Percentiles rank a stretch among this genome's conserved stretches.
Conservation (phyloP, 2,888 invertebrate species). For the Masnerella sp. region DNA sequence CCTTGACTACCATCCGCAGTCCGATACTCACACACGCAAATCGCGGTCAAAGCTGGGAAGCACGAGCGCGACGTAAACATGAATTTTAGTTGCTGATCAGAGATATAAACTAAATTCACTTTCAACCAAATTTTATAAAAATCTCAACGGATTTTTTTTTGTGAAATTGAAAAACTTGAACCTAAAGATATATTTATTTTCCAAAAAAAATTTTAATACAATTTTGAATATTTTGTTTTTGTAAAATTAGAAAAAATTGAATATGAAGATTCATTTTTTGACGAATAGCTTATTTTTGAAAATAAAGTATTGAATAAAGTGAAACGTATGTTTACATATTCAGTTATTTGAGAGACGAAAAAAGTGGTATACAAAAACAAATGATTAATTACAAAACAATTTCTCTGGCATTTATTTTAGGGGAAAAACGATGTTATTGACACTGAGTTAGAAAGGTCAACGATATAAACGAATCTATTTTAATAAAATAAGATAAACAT, state of each 20-base stretch:
- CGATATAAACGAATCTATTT: conserved; percentile 13
- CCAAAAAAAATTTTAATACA: too few species aligned
- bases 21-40: conserved; percentile 41
- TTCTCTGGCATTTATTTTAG: conserved; percentile 12
- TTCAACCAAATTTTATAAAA: background rate
- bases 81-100: conserved; percentile 39
- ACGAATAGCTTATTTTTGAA: too few species aligned
- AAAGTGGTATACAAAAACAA: conserved; percentile 1
- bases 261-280: too few species aligned
- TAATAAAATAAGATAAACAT: conserved; percentile 5
- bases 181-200: too few species aligned
- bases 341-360: background rate
- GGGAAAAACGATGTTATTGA: conserved; percentile 29
- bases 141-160: background rate
- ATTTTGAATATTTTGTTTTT: too few species aligned
- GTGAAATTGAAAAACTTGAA: background rate
- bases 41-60: conserved; percentile 32
- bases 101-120: conserved; percentile 3
- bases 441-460: conserved; percentile 32
- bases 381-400: background rate
- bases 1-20: conserved; percentile 67
- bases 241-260: too few species aligned
- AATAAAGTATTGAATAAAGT: too few species aligned
- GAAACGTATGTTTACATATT: background rate
- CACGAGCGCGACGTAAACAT: conserved; percentile 30